Evolutionary conservation across 2,888 invertebrate species (phyloP).

Genomic region (Lochmaea crataegi): DNA sequence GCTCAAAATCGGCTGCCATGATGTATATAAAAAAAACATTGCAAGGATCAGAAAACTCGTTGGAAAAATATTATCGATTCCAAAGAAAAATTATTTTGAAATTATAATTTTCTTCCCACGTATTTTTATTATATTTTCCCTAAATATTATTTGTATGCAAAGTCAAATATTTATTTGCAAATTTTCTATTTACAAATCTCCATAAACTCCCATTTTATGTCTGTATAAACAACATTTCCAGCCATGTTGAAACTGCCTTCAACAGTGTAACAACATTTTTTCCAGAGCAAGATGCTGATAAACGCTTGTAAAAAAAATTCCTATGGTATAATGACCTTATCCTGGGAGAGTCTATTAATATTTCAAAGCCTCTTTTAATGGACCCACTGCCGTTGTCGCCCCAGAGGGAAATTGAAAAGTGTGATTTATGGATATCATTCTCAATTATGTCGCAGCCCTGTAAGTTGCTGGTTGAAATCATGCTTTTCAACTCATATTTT

Average conservation of each 20-base stretch:
- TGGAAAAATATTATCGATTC: too few relatives aligned
- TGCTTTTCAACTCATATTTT: background rate
- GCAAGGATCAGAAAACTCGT: too few relatives aligned
- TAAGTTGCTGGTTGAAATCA: background rate
- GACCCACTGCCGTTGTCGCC: slow-evolving; percentile 27
- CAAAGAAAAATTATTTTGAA: too few relatives aligned
- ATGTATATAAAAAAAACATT: too few relatives aligned
- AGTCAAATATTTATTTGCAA: too few relatives aligned
- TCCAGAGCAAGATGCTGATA: background rate
- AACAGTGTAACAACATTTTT: background rate
- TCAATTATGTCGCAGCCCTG: slow-evolving; percentile 26
- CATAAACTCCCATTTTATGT: too few relatives aligned
- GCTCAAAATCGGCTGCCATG: too few relatives aligned
- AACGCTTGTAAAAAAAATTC: background rate
- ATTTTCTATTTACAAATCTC: too few relatives aligned
- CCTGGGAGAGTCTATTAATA: slow-evolving; percentile 20
- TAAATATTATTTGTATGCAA: too few relatives aligned
- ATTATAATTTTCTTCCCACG: too few relatives aligned
- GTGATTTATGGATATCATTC: slow-evolving; percentile 31
- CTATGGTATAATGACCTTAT: slow-evolving; percentile 24
- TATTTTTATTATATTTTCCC: too few relatives aligned
- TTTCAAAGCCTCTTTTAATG: slow-evolving; percentile 30
- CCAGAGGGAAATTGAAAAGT: slow-evolving; percentile 33
- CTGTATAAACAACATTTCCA: background rate
- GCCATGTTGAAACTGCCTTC: background rate